Base-by-base conservation (phyloP, 1,140 invertebrate species). In the Diploscapter pachys region DNA sequence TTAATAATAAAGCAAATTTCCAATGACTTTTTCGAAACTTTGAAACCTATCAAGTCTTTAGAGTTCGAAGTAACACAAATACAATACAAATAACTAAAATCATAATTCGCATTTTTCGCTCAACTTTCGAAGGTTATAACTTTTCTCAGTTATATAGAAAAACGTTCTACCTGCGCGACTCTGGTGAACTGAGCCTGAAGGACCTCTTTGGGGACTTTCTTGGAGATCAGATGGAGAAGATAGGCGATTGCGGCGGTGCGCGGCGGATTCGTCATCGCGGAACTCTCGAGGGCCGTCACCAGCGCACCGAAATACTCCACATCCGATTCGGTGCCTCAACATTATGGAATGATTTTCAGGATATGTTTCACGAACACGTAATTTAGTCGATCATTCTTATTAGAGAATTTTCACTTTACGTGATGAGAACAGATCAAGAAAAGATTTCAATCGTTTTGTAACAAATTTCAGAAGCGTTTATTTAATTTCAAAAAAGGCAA, bases 281-380 rank as follows among this genome's bases (percentile, higher is more conserved):
- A 53, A 13, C 76, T 71, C 55, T 72, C 77, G 4, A 66, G 66
- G 57, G 68, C 65, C 87, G 86, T 88, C 89, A 93, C 91, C 86
- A 96, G 87, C 68, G 92, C 90, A 75, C 91, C 92, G 88, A 94
- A 96, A 88, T 97, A 98, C 88, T 96, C 94, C 2, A 93, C 94
- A 63, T 93, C 91, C 3, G 90, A 89, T 86, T 96, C 93, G 53
- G 89, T 90, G 8, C 94, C 94, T 11, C 90, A 63, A 63, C n/a
- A n/a, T n/a, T n/a, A n/a, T n/a, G n/a, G n/a, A n/a, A n/a, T n/a
- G n/a, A n/a, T n/a, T n/a, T n/a, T n/a, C n/a, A n/a, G n/a, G n/a
- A n/a, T 71, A 48, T n/a, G 57, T 9, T 9, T 9, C 57, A 9
- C 57, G 57, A 71, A 67, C 57, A 67, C 6, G 49, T 8, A 8